Evolutionary conservation across 92 coral and sea anemone species (phyloP).

Genomic region (Porites evermanni): DNA sequence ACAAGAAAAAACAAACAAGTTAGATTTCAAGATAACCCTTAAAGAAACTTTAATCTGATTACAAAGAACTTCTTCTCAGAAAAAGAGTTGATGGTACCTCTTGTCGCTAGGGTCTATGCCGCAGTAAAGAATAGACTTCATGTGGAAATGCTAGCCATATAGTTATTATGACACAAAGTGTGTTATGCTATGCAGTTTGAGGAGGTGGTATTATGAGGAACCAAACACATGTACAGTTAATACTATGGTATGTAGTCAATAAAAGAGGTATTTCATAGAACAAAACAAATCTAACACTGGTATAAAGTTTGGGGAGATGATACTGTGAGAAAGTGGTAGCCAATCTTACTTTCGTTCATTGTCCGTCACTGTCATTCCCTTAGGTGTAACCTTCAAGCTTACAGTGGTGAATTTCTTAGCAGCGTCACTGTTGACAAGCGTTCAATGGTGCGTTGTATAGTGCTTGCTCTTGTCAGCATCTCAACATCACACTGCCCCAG

Average conservation of each 20-base stretch:
- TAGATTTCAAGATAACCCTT: background rate
- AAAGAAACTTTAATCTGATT: too few relatives aligned
- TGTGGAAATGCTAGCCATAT: conserved; percentile 78
- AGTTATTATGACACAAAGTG: too few relatives aligned
- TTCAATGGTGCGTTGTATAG: conserved; percentile 89
- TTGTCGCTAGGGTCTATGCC: conserved; percentile 97
- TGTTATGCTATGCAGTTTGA: too few relatives aligned
- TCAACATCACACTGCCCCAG: conserved; percentile 88
- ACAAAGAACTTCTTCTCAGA: background rate
- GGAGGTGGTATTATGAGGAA: too few relatives aligned
- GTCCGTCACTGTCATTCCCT: conserved; percentile 97
- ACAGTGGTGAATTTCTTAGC: conserved; percentile 83
- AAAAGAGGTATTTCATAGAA: too few relatives aligned
- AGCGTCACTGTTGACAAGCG: conserved; percentile 74
- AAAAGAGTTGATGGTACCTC: conserved; percentile 58
- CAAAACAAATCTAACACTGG: too few relatives aligned
- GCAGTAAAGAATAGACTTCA: conserved; percentile 84
- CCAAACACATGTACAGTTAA: too few relatives aligned
- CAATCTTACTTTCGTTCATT: conserved; percentile 92
- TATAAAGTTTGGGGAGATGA: too few relatives aligned
- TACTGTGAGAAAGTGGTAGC: background rate
- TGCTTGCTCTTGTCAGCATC: conserved; percentile 91
- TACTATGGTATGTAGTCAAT: too few relatives aligned
- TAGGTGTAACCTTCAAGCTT: conserved; percentile 83
- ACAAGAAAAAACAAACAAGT: background rate